A percentile compares a stretch with the other conserved stretches of the same genome.
Evolutionary conservation across 2,888 invertebrate species (phyloP).

Genomic region (Eremobia ochroleuca): DNA sequence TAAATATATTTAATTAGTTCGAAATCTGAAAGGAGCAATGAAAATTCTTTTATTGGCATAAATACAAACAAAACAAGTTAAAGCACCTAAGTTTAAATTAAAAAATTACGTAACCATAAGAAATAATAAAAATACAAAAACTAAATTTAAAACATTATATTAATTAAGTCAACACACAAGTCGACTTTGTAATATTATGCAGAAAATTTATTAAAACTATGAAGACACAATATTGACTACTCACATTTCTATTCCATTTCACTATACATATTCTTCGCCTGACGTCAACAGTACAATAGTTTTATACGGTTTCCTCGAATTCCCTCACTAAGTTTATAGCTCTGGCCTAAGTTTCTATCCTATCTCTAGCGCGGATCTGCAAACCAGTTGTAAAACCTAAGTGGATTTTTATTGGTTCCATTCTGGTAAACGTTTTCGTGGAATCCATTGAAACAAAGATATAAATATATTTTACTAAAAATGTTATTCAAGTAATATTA

Average conservation of each 20-base stretch:
- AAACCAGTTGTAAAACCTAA: constrained; percentile 58
- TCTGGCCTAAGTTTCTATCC: constrained; percentile 37
- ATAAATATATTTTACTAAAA: background rate
- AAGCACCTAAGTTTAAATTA: background rate
- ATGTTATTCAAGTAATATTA: background rate
- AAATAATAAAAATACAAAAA: no score
- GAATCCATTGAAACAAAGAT: constrained; percentile 18
- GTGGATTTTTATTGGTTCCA: constrained; percentile 51
- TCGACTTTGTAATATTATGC: background rate
- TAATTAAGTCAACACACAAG: background rate
- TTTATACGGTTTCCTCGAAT: constrained; percentile 42
- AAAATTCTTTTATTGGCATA: background rate
- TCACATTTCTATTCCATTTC: background rate
- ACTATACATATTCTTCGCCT: background rate
- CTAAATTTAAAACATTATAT: background rate
- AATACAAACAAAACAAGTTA: background rate
- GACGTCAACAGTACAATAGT: constrained; percentile 40
- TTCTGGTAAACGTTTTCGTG: constrained; percentile 26
- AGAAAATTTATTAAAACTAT: background rate
- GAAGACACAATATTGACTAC: background rate
- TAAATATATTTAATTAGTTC: no score
- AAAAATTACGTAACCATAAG: no score
- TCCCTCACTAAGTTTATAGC: constrained; percentile 53
- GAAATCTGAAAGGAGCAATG: background rate
- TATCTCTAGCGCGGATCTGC: constrained; percentile 57